These are phyloP conservation scores for Aleadryas rufinucha DNA, from an alignment of 2,113 vertebrate genomes.

Conservation along the genomic window DNA sequence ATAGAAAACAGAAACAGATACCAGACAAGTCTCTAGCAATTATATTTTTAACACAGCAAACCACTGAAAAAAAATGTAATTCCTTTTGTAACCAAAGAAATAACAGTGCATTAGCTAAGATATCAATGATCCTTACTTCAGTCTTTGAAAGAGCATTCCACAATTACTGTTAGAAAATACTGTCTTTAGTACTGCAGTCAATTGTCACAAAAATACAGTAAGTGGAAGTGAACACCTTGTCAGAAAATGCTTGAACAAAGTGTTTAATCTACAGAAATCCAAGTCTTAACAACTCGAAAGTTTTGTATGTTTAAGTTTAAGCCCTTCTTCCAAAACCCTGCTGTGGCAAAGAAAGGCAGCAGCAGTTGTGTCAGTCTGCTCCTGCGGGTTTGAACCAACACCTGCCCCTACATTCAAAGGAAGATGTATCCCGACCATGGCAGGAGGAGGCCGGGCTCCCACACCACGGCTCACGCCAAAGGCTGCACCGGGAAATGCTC, in stretches of 20 bases:
- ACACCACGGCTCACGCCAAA: neutral
- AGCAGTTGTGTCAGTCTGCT: neutral
- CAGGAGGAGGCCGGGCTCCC: neutral
- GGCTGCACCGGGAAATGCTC: neutral
- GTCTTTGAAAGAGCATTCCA: neutral
- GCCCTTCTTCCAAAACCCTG: neutral
- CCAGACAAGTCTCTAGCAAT: neutral
- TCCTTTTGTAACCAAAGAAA: neutral
- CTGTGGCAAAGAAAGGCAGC: neutral
- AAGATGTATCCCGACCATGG: accelerated
- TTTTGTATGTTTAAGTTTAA: neutral
- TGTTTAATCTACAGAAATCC: neutral
- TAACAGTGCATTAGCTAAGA: neutral
- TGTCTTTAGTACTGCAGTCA: neutral
- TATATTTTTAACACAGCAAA: neutral
- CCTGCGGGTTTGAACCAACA: neutral
- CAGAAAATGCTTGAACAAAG: neutral
- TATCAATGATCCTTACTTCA: neutral
- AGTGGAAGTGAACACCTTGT: neutral
- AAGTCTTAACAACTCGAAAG: neutral
- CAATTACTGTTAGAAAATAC: neutral
- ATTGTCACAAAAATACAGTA: neutral
- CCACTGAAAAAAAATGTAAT: neutral
- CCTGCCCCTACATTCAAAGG: neutral
- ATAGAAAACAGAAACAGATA: neutral